Conservation (phyloP, 2,888 invertebrate genomes). For the Phasia obesa region DNA sequence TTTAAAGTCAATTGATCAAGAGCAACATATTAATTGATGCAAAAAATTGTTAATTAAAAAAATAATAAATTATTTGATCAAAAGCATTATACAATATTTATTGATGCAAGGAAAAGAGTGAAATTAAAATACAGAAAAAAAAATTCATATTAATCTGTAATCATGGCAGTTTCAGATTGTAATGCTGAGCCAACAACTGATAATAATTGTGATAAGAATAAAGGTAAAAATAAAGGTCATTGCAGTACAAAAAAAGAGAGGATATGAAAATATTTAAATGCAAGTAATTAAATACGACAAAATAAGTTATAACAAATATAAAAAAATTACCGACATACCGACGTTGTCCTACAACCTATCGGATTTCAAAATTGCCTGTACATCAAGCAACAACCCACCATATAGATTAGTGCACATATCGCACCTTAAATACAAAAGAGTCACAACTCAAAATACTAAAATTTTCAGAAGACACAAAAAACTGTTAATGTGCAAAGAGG, state of each 20-base stretch:
- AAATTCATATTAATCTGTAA: constrained; percentile 14
- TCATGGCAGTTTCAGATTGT: constrained; percentile 51
- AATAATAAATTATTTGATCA: constrained; percentile 47
- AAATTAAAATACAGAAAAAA: constrained; percentile 10
- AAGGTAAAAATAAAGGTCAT: constrained; percentile 53
- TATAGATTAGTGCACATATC: too few relatives aligned
- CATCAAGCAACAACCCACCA: too few relatives aligned
- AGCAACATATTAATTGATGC: constrained; percentile 37
- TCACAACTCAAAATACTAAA: too few relatives aligned
- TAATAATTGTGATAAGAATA: constrained; percentile 58
- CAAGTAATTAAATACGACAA: neutral
- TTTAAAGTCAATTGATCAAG: constrained; percentile 48
- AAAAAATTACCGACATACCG: too few relatives aligned
- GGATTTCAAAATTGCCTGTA: too few relatives aligned
- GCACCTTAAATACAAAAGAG: too few relatives aligned
- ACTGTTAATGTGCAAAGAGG: too few relatives aligned
- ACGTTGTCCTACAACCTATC: too few relatives aligned
- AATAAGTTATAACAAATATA: too few relatives aligned
- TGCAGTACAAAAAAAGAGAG: neutral
- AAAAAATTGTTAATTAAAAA: too few relatives aligned
- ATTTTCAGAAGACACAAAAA: too few relatives aligned
- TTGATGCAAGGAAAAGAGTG: constrained; percentile 19
- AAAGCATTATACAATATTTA: constrained; percentile 32
- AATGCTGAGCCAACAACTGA: constrained; percentile 12
- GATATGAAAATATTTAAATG: neutral